Evolutionary conservation across 2,888 invertebrate species (phyloP), one percentile per base, ranked within the genome.

Genomic region (Eupithecia pulchellata): DNA sequence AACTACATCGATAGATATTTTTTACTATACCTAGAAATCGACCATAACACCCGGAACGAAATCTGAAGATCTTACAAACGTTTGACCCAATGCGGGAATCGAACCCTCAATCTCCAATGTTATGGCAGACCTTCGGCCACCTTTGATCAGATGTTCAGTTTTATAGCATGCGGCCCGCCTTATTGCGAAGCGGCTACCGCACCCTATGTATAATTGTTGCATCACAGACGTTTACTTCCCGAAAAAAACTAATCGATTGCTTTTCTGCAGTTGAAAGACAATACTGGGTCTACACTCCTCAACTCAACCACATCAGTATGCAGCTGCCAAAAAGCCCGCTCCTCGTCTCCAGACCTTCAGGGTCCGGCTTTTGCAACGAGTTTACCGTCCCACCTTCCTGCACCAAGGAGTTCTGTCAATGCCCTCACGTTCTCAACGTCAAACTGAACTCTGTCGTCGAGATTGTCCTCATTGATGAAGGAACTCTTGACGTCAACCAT

Each of bases 271-370:
- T 97, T 58, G 94, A 32, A 93, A 6, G 79, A 93, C 13, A 90
- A 64, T 84, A 95, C 74, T 95, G 95, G 57, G 89, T 97, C 0
- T 96, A 96, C 77, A 98, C 98, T 0, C 98, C 98, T 0, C 98
- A 98, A 88, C 89, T 99, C 6, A 98, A 98, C 89, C 97, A 97
- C 84, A 98, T 98, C 74, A 96, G 97, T 2, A 95, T 98, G 95
- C 96, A 96, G 83, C 93, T 97, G 81, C 97, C 97, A 0, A 88
- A 97, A 0, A 95, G 97, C 75, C 97, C 98, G 0, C 91, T 98
- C 2, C 89, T 98, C 47, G 91, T 97, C 2, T 89, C 96, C 6
- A 93, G 95, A 75, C 95, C 98, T 0, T 91, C 95, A 36, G 88
- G 95, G 3, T 92, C 95, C 1, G 91, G 95, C 76, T 97, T 98